phyloP scores from a whole-genome alignment of 2,888 invertebrate genomes.

The Nomada lathburiana region DNA sequence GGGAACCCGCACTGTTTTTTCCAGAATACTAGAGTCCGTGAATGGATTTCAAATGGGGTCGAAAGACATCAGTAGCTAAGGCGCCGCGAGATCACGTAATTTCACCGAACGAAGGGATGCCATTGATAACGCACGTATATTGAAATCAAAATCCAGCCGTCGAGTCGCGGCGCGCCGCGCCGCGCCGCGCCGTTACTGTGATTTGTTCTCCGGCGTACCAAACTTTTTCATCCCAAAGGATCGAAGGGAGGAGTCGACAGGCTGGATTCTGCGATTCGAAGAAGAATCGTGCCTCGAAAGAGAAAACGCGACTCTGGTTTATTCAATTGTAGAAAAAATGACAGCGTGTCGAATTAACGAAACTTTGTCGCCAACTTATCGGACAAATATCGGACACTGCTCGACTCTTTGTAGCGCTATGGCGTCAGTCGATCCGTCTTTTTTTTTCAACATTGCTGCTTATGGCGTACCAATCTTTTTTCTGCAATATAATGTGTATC shows the following conservation, averaged over 20 bases:
- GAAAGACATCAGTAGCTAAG: conserved; percentile 35
- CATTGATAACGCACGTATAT: conserved; percentile 24
- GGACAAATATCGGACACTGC: conserved; percentile 5
- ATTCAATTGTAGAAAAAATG: conserved; percentile 19
- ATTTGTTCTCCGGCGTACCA: background rate
- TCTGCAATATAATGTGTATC: background rate
- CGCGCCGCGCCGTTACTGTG: no score
- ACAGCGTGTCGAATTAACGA: background rate
- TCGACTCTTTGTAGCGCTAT: background rate
- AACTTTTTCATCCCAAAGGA: background rate
- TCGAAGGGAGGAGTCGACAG: background rate
- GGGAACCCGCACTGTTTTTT: conserved; percentile 35
- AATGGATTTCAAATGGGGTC: conserved; percentile 54
- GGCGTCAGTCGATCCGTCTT: background rate
- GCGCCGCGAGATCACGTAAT: conserved; percentile 27
- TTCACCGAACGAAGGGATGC: conserved; percentile 9
- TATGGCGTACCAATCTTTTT: background rate
- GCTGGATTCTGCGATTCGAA: background rate
- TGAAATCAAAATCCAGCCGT: conserved; percentile 7
- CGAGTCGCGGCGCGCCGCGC: background rate
- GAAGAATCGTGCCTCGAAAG: background rate
- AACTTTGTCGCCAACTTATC: conserved; percentile 11
- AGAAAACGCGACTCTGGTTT: background rate
- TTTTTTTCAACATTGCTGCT: background rate
- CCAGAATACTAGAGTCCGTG: conserved; percentile 45